Base-by-base conservation (phyloP, 2,888 invertebrate genomes). In the Trissolcus japonicus region DNA sequence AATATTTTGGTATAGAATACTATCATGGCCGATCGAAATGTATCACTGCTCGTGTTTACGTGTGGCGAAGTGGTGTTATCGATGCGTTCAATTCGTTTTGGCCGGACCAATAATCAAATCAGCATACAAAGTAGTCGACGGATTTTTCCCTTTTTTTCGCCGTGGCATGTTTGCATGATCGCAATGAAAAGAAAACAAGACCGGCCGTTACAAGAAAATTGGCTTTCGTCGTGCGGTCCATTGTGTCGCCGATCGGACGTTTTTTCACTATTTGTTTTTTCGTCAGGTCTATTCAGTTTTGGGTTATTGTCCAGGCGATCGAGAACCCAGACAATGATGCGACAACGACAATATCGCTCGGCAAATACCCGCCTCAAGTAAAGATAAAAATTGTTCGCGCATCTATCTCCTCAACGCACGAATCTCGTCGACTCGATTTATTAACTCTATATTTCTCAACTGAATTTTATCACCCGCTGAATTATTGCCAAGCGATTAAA, bases 141-240 rank as follows among this genome's bases (percentile, higher is more conserved):
- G 13, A 41, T 7, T 67, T 59, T 67, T 54, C 46, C 55, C 67
- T 35, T 9, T 35, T 35, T 68, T 55, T 60, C 17, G 41, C 55
- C 17, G 3, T 7, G 6, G 41, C 41, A 4, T 41, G 41, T 65
- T 55, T 55, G 55, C 1, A 63, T 16, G 17, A 51, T 67, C 14
- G 51, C 19, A 17, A 53, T 59, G 67, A 67, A 59, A 53, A 29
- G 51, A 67, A 67, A 60, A 67, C 59, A 67, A 67, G 46, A 57
- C 69, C 55, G 57, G 48, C 46, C 41, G 29, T 60, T 40, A 59
- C 53, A 68, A 60, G 61, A 68, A 66, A 71, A 76, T 74, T 74
- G 74, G 66, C 62, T 62, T 48, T 80, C 80, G 85, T 82, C 83
- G 81, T 79, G 62, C 82, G 61, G 66, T 60, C 83, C 81, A 86